These are phyloP conservation scores for Antheraea pernyi DNA, from an alignment of 1,140 invertebrate genomes.

Conservation along the genomic window DNA sequence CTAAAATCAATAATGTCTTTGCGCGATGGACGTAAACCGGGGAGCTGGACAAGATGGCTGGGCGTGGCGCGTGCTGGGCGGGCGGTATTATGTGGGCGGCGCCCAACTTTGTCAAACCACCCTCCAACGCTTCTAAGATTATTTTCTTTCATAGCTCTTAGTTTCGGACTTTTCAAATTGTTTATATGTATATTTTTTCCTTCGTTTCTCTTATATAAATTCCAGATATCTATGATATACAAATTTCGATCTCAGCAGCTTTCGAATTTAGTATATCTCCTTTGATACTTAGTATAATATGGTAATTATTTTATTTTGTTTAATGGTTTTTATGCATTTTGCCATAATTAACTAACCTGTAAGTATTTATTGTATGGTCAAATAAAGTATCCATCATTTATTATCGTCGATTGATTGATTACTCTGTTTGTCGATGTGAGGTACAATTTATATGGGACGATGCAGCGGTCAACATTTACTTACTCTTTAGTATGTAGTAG, in stretches of 20 bases:
- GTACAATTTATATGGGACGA: too few relatives aligned
- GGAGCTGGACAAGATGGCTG: conserved; percentile 19
- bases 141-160: conserved; percentile 30
- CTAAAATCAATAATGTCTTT: conserved; percentile 9
- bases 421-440: too few relatives aligned
- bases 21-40: conserved; percentile 9
- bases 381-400: too few relatives aligned
- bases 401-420: too few relatives aligned
- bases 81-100: conserved; percentile 4
- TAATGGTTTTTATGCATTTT: too few relatives aligned
- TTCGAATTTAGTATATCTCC: background rate
- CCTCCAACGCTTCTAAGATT: conserved; percentile 24
- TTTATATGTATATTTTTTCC: background rate
- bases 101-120: conserved; percentile 30
- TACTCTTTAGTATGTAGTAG: too few relatives aligned
- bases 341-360: too few relatives aligned
- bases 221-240: background rate
- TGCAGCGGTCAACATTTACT: too few relatives aligned
- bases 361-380: too few relatives aligned
- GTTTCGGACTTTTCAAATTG: background rate
- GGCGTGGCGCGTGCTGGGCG: conserved; percentile 28
- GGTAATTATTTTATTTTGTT: too few relatives aligned
- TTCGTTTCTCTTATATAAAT: background rate
- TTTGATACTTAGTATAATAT: background rate
- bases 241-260: background rate